phyloP scores from a whole-genome alignment of 2,888 invertebrate genomes.

The Nineta flava region DNA sequence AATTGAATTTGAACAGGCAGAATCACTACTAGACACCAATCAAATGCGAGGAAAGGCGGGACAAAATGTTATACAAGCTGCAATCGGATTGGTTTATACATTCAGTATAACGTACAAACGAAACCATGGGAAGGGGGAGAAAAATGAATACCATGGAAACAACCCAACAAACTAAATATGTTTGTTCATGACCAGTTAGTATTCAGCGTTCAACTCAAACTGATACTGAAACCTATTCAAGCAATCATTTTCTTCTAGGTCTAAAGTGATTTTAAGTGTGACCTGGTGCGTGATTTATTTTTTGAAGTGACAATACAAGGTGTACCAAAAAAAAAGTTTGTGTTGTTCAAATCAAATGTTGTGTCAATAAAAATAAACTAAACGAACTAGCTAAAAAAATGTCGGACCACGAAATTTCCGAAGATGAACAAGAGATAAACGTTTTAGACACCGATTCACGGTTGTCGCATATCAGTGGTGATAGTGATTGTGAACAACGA shows the following conservation, averaged over 20 bases:
- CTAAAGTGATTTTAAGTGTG: no score
- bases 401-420: slow-evolving; percentile 31
- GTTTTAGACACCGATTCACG: slow-evolving; percentile 48
- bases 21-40: not conserved
- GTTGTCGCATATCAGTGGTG: slow-evolving; percentile 41
- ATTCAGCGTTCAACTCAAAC: no score
- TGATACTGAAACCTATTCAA: no score
- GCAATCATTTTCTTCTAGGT: no score
- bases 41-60: not conserved
- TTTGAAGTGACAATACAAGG: no score
- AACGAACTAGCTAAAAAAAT: slow-evolving; percentile 11
- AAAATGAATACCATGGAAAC: not conserved
- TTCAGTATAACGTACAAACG: not conserved
- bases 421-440: slow-evolving; percentile 51
- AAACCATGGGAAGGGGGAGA: not conserved
- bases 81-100: not conserved
- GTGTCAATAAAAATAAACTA: not conserved
- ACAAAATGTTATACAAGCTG: not conserved
- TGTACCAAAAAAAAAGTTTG: not conserved
- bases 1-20: not conserved
- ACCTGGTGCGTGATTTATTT: no score
- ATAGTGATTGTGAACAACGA: slow-evolving; percentile 25
- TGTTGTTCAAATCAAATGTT: not conserved
- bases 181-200: no score
- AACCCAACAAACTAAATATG: not conserved